Evolutionary conservation across 2,797 vertebrate species (phyloP).

Genomic region (Gallinago nigripennis): DNA sequence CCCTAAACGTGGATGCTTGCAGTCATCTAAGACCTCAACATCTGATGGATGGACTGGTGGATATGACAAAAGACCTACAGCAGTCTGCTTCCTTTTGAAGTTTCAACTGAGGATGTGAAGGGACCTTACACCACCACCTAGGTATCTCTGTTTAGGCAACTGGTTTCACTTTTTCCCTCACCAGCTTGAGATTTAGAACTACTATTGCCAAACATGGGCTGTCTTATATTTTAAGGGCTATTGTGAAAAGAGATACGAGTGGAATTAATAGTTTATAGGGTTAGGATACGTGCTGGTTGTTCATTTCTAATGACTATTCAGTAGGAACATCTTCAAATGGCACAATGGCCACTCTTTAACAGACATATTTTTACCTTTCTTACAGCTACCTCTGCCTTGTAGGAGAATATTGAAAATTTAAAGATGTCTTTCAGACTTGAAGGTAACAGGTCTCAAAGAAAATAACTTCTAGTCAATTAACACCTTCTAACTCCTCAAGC

Average conservation of each 20-base stretch:
- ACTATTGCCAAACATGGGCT: neutral
- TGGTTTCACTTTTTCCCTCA: neutral
- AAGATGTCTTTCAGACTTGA: neutral
- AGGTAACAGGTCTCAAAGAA: neutral
- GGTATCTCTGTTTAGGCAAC: neutral
- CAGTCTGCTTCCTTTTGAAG: neutral
- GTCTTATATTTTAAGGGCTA: neutral
- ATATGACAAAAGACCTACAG: neutral
- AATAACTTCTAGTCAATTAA: neutral
- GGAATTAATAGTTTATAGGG: neutral
- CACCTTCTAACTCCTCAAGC: constrained; percentile 8
- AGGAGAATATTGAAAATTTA: neutral
- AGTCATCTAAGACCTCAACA: neutral
- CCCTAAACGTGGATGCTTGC: neutral
- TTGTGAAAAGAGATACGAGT: neutral
- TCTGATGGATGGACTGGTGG: neutral
- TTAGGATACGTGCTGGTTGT: neutral
- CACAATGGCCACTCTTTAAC: no score
- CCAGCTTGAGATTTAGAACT: neutral
- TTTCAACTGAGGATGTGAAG: neutral
- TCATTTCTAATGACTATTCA: neutral
- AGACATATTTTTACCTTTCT: neutral
- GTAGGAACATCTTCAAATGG: neutral
- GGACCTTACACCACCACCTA: neutral
- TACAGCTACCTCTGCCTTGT: neutral